Base-by-base conservation (phyloP, 2,888 invertebrate genomes). In the Agrypnus murinus region DNA sequence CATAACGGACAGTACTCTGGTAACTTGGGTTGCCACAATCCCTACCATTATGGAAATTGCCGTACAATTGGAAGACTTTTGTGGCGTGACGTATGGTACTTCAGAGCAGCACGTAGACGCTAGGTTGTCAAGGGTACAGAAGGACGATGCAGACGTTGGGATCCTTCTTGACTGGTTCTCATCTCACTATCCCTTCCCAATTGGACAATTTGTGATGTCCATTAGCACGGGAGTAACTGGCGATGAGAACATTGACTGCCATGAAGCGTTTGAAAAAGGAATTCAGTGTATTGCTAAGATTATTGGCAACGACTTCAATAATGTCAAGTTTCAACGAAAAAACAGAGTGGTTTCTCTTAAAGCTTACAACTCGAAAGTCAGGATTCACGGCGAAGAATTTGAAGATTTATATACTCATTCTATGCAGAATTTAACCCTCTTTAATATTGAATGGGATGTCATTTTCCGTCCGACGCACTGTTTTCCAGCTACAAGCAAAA, bases 91-190 rank as follows among this genome's bases (percentile, higher is more conserved):
- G 19, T 66, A 34, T 34, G 17, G 1, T 12, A 65, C 43, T 9
- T 25, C 45, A 31, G 65, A 59, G 38, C 59, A 66, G 46, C 46
- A 46, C 40, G 25, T 15, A 40, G 58, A 58, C 38, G 17, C 40
- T 58, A 19, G 40, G 40, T 50, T 38, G n/a, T n/a, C n/a, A n/a
- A n/a, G n/a, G n/a, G n/a, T n/a, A n/a, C n/a, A n/a, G n/a, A n/a
- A n/a, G n/a, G 46, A 63, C 36, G 63, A 17, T 15, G 25, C 1
- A 36, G 53, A 64, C 25, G 12, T 36, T 14, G 34, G 3, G 36
- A 36, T 5, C 2, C 36, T 36, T 57, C 15, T 36, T 6, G 36
- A 43, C 25, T 25, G 31, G 25, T 59, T 59, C 12, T 40, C n/a
- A 59, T 6, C 12, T 40, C 31, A 59, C 43, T 5, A 25, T 43